Conservation (phyloP, 2,888 invertebrate genomes). For the Parnassius orleans region DNA sequence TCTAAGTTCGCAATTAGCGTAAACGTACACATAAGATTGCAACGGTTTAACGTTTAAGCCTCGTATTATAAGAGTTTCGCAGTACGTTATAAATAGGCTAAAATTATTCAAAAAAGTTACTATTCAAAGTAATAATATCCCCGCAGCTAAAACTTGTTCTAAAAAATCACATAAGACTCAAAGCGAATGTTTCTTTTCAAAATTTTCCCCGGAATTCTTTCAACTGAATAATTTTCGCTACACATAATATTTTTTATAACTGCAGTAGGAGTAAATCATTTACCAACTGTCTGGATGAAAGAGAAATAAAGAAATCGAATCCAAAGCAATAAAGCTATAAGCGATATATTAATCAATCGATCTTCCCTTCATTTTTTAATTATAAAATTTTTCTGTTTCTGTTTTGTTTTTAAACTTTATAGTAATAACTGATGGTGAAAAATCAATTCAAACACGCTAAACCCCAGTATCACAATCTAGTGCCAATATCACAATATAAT, state of each 20-base stretch:
- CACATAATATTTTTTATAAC: slow-evolving; percentile 33
- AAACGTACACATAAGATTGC: background rate
- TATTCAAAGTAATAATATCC: slow-evolving; percentile 11
- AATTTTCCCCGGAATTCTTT: slow-evolving; percentile 31
- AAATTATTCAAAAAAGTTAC: slow-evolving; percentile 6
- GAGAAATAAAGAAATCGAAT: slow-evolving; percentile 52
- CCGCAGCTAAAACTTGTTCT: slow-evolving; percentile 26
- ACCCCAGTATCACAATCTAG: too few relatives aligned
- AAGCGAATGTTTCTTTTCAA: slow-evolving; percentile 29
- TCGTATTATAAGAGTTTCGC: background rate
- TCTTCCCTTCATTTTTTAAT: too few relatives aligned
- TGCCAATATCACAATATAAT: too few relatives aligned
- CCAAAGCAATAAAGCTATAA: slow-evolving; percentile 53
- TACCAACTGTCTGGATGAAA: slow-evolving; percentile 27
- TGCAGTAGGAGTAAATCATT: slow-evolving; percentile 40
- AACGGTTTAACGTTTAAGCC: background rate
- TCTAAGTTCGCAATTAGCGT: too few relatives aligned
- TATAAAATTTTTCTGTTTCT: too few relatives aligned
- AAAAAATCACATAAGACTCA: slow-evolving; percentile 26
- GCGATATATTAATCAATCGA: too few relatives aligned
- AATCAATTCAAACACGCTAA: too few relatives aligned
- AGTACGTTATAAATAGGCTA: slow-evolving; percentile 5
- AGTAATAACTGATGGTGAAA: too few relatives aligned
- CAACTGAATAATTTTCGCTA: slow-evolving; percentile 35
- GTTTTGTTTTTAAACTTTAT: too few relatives aligned